phyloP scores from a whole-genome alignment of 2,888 invertebrate genomes.

The Netelia virgata region DNA sequence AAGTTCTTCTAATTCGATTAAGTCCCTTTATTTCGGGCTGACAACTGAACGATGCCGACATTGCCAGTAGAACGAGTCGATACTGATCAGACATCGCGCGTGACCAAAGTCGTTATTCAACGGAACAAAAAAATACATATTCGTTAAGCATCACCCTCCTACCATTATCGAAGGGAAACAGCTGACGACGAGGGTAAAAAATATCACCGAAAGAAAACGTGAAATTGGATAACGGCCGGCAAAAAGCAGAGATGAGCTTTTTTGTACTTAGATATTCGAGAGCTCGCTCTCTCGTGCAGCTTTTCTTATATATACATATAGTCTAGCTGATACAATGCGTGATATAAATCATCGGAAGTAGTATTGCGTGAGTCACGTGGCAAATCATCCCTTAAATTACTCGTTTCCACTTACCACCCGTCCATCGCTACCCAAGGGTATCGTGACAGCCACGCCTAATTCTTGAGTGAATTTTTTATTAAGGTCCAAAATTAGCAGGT shows the following conservation, averaged over 20 bases:
- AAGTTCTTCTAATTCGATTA: neutral
- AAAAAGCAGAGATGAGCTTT: neutral
- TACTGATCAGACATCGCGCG: conserved; percentile 43
- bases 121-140: conserved; percentile 21
- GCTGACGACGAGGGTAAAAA: conserved; percentile 17
- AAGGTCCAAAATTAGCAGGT: conserved; percentile 35
- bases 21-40: conserved; percentile 12
- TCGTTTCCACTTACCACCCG: neutral
- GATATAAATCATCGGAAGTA: conserved; percentile 39
- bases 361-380: conserved; percentile 46
- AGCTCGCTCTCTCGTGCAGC: neutral
- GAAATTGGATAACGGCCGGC: conserved; percentile 4
- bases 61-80: conserved; percentile 8
- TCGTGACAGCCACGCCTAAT: conserved; percentile 60
- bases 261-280: neutral
- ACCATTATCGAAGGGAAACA: neutral
- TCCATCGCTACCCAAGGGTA: conserved; percentile 31
- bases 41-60: conserved; percentile 4
- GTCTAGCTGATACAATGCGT: neutral
- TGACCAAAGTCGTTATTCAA: conserved; percentile 25
- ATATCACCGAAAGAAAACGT: neutral
- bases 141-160: conserved; percentile 36
- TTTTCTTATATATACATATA: neutral
- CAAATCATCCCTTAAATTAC: neutral
- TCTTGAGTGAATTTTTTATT: conserved; percentile 51